A percentile compares a stretch with the other conserved stretches of the same genome.
These are phyloP conservation scores for Stenurella melanura DNA, from an alignment of 2,888 invertebrate genomes.

Conservation along the genomic window DNA sequence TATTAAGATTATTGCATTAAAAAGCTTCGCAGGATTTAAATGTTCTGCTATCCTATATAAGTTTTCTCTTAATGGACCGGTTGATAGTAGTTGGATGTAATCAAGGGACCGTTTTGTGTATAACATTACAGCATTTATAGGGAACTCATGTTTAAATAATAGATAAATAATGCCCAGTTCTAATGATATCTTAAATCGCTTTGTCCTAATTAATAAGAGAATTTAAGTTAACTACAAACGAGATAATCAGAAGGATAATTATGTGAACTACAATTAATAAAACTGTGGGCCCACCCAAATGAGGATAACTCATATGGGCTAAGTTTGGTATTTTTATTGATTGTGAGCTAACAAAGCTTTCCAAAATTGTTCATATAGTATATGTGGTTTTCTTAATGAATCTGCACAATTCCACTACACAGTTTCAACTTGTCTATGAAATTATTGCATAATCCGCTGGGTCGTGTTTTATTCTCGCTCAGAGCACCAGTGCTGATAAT, in stretches of 20 bases:
- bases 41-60: slow-evolving; percentile 4
- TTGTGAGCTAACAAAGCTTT: not conserved
- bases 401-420: too few relatives aligned
- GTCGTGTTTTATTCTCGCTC: too few relatives aligned
- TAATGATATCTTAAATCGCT: slow-evolving; percentile 23
- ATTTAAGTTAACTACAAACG: slow-evolving; percentile 33
- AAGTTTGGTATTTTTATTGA: slow-evolving; percentile 5
- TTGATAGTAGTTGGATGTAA: slow-evolving; percentile 17
- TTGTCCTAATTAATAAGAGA: slow-evolving; percentile 33
- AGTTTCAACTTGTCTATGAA: too few relatives aligned
- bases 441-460: too few relatives aligned
- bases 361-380: not conserved
- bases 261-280: slow-evolving; percentile 33
- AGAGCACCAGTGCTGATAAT: too few relatives aligned
- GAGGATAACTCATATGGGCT: slow-evolving; percentile 8
- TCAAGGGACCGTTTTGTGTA: slow-evolving; percentile 8
- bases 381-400: too few relatives aligned
- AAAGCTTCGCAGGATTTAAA: slow-evolving; percentile 18
- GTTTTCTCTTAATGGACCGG: slow-evolving; percentile 22
- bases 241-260: slow-evolving; percentile 28
- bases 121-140: slow-evolving; percentile 9
- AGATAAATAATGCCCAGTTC: slow-evolving; percentile 23
- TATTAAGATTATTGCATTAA: slow-evolving; percentile 23
- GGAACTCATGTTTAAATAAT: slow-evolving; percentile 12
- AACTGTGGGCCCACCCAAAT: slow-evolving; percentile 25